These are phyloP conservation scores for Procavia capensis DNA, from an alignment of 2,113 vertebrate species.

Conservation along the genomic window DNA sequence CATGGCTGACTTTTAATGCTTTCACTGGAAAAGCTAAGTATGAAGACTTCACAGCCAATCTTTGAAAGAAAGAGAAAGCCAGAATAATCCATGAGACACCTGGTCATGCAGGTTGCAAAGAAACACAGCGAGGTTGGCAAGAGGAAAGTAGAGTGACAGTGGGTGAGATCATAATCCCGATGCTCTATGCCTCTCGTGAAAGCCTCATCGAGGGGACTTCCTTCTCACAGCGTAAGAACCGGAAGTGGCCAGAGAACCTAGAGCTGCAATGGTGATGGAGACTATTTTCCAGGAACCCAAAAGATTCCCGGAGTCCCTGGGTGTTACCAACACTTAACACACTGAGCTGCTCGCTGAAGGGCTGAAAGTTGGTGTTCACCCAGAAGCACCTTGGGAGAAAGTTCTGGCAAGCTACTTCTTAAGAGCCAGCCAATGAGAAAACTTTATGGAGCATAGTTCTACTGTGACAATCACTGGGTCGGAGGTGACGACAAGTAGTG, in stretches of 20 bases:
- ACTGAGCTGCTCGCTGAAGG: neutral
- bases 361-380: neutral
- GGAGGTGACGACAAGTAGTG: neutral
- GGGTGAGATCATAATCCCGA: neutral
- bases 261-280: neutral
- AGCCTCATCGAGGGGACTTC: neutral
- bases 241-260: neutral
- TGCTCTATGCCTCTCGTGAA: too few relatives aligned
- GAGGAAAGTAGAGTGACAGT: neutral
- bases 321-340: neutral
- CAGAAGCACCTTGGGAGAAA: neutral
- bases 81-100: neutral
- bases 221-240: neutral
- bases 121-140: neutral
- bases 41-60: neutral
- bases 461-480: neutral
- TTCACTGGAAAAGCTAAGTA: neutral
- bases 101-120: neutral
- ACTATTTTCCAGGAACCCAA: neutral
- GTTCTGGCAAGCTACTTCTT: neutral
- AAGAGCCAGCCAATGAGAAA: neutral
- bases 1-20: constrained; percentile 47
- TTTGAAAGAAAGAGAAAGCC: neutral
- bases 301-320: neutral
- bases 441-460: neutral